These are phyloP conservation scores for Temnothorax longispinosus DNA, from an alignment of 1,140 invertebrate species.

Conservation along the genomic window DNA sequence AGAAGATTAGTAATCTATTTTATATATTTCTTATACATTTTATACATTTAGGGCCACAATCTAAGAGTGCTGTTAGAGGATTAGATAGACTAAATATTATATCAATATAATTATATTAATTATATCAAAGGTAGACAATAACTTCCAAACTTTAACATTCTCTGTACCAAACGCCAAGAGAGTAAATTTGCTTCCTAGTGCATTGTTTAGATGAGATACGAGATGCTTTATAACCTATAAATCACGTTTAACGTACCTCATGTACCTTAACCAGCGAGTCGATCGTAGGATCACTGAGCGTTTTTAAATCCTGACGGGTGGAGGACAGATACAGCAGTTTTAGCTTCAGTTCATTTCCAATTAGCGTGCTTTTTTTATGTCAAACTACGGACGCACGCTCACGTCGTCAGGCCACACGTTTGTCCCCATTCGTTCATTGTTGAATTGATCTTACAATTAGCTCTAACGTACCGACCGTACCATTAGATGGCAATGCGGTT, in stretches of 20 bases:
- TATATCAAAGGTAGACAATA: no score
- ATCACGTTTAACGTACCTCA: background rate
- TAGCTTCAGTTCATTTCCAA: background rate
- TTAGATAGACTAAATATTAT: background rate
- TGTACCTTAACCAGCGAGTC: background rate
- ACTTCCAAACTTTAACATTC: background rate
- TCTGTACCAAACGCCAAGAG: background rate
- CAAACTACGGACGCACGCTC: background rate
- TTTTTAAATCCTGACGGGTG: background rate
- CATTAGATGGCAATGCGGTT: conserved; percentile 17
- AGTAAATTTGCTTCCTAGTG: no score
- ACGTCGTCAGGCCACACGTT: no score
- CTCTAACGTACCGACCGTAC: no score
- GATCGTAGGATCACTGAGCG: background rate
- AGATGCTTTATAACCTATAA: background rate
- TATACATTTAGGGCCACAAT: background rate
- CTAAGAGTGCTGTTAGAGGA: background rate
- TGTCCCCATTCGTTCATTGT: no score
- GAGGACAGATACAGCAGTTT: background rate
- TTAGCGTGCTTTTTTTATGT: background rate
- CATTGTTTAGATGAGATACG: background rate
- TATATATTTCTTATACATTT: background rate
- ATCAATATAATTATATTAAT: no score
- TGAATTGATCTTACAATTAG: no score
- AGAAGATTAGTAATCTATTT: background rate